These are phyloP conservation scores for Poicephalus meyeri DNA, from an alignment of 2,113 vertebrate species.

Conservation along the genomic window DNA sequence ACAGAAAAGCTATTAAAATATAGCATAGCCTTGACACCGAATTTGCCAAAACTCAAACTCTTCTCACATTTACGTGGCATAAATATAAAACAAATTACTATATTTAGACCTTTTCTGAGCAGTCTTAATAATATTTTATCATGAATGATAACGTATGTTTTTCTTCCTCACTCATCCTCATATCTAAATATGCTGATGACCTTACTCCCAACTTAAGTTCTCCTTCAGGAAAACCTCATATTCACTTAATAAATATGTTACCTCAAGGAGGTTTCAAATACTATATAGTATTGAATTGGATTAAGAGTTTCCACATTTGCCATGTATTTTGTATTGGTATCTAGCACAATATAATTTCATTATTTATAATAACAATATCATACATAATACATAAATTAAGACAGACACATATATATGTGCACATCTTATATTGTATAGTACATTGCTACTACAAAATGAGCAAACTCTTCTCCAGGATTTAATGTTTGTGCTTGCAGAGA, in stretches of 20 bases:
- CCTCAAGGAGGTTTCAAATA: neutral
- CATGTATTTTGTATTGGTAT: neutral
- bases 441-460: neutral
- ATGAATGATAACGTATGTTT: neutral
- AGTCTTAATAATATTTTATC: neutral
- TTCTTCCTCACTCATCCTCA: neutral
- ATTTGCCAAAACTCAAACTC: neutral
- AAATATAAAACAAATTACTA: neutral
- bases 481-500: neutral
- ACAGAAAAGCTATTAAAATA: neutral
- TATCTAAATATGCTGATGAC: neutral
- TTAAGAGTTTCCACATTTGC: neutral
- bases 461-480: neutral
- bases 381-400: neutral
- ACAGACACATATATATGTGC: neutral
- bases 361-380: neutral
- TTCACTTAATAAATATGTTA: neutral
- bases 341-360: neutral
- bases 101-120: neutral
- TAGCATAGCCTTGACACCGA: neutral
- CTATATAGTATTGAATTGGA: neutral
- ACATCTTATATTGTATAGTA: neutral
- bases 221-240: neutral
- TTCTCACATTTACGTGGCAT: neutral
- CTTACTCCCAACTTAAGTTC: neutral